Evolutionary conservation across 92 coral and sea anemone species (phyloP).

Genomic region (Epizoanthus scotinus): DNA sequence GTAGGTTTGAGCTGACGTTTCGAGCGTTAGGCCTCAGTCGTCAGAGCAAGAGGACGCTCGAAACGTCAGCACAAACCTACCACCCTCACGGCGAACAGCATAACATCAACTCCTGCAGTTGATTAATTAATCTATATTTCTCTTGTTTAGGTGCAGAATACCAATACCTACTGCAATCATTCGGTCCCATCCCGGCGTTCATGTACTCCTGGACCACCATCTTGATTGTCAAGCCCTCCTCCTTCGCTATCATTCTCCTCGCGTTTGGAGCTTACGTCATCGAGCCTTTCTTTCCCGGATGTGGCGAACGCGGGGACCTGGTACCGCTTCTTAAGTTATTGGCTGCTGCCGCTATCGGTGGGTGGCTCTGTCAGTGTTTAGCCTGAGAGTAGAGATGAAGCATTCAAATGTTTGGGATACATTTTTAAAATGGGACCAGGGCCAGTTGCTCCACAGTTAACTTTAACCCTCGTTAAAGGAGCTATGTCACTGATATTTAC

Average conservation of each 20-base stretch:
- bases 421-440: no score
- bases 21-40: no score
- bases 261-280: slow-evolving; percentile 91
- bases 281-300: slow-evolving; percentile 86
- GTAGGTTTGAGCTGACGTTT: no score
- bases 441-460: no score
- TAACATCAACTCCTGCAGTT: no score
- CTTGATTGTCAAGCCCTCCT: slow-evolving; percentile 86
- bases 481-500: no score
- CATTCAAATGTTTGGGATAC: no score
- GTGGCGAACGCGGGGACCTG: slow-evolving; percentile 73
- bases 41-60: no score
- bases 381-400: not conserved
- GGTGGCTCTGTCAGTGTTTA: slow-evolving; percentile 21
- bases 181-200: slow-evolving; percentile 82
- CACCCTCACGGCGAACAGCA: no score
- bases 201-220: slow-evolving; percentile 91
- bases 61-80: no score
- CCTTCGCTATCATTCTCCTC: slow-evolving; percentile 82
- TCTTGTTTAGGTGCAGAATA: slow-evolving; percentile 80
- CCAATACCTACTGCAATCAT: slow-evolving; percentile 69
- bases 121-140: not conserved
- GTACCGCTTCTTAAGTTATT: slow-evolving; percentile 73
- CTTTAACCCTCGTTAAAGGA: no score
- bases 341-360: slow-evolving; percentile 92